These are phyloP conservation scores for Thalpophila matura DNA, from an alignment of 2,888 invertebrate genomes.

Conservation along the genomic window DNA sequence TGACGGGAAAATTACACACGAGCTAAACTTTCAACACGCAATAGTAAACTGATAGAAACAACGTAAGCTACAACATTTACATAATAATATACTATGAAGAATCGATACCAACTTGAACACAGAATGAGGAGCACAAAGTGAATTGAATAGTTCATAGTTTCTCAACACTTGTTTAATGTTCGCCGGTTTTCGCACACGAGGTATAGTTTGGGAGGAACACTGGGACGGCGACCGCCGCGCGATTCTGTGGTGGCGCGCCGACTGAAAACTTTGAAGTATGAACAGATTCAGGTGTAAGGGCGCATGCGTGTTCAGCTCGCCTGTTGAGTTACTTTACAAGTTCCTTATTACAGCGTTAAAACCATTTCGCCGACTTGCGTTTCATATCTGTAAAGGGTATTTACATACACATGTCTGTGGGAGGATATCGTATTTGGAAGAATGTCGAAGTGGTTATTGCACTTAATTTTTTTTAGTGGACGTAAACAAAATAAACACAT, in stretches of 20 bases:
- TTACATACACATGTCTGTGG: constrained; percentile 15
- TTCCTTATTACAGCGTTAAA: constrained; percentile 56
- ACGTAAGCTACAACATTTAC: constrained; percentile 62
- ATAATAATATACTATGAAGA: constrained; percentile 51
- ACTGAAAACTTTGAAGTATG: constrained; percentile 72
- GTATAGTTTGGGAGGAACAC: constrained; percentile 19
- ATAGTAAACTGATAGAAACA: constrained; percentile 63
- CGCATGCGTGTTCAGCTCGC: constrained; percentile 73
- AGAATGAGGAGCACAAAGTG: constrained; percentile 80
- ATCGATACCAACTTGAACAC: constrained; percentile 82
- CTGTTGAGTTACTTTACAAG: constrained; percentile 72
- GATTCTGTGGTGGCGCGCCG: constrained; percentile 56
- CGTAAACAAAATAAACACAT: not conserved
- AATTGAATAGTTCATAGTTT: constrained; percentile 79
- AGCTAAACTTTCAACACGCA: constrained; percentile 76
- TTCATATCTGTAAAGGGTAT: constrained; percentile 36
- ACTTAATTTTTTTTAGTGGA: not conserved
- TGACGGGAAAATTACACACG: constrained; percentile 79
- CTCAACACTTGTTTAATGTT: constrained; percentile 58
- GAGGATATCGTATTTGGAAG: too few species aligned
- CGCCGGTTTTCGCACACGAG: constrained; percentile 47
- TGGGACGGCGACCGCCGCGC: constrained; percentile 59
- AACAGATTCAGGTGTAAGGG: constrained; percentile 53
- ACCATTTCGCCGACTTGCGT: constrained; percentile 41
- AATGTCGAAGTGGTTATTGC: constrained; percentile 1